Conservation (phyloP, 2,888 invertebrate genomes). For the Scrobipalpa costella region DNA sequence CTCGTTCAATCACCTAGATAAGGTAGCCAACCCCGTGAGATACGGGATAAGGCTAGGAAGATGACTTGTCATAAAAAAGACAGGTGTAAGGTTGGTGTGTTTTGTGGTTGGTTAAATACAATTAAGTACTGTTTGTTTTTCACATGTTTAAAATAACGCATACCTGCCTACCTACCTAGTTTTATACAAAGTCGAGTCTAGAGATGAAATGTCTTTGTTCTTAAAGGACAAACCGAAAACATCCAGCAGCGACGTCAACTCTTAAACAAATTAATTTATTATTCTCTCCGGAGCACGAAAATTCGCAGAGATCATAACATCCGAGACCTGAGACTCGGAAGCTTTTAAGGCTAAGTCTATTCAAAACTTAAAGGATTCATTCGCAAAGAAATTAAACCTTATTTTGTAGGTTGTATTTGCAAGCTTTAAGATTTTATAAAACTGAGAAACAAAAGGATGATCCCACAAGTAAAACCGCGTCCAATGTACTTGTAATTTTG, state of each 20-base stretch:
- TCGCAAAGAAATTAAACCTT: background rate
- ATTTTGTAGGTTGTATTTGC: background rate
- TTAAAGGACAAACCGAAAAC: constrained; percentile 36
- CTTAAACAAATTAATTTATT: constrained; percentile 54
- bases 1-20: too few relatives aligned
- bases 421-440: background rate
- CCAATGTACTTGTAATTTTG: too few relatives aligned
- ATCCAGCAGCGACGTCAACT: constrained; percentile 46
- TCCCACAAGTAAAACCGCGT: background rate
- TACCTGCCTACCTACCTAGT: too few relatives aligned
- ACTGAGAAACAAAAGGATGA: background rate
- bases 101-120: too few relatives aligned
- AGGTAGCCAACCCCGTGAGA: too few relatives aligned
- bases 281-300: constrained; percentile 48
- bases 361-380: background rate
- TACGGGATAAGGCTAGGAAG: too few relatives aligned
- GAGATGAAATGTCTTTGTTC: background rate
- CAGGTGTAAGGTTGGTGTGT: too few relatives aligned
- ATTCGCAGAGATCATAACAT: constrained; percentile 1
- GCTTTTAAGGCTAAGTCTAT: background rate
- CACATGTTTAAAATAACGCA: too few relatives aligned
- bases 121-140: too few relatives aligned
- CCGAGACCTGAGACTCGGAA: background rate
- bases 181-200: too few relatives aligned
- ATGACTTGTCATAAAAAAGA: too few relatives aligned